These are phyloP conservation scores for Macrophya alboannulata DNA, from an alignment of 2,888 invertebrate genomes.

Conservation along the genomic window DNA sequence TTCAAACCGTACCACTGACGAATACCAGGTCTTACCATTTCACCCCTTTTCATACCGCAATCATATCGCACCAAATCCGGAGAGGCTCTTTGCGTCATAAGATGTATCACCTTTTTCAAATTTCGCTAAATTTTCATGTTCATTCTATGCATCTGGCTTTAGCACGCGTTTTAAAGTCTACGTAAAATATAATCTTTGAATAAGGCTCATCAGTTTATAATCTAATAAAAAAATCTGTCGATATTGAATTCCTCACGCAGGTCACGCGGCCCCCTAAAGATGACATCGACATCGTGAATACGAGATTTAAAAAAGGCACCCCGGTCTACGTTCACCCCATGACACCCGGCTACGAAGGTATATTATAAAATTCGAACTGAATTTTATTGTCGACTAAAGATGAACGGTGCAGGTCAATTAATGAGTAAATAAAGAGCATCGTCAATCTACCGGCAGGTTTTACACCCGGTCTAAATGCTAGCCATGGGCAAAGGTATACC, in stretches of 20 bases:
- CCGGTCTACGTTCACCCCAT: slow-evolving; percentile 88
- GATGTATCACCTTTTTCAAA: neutral
- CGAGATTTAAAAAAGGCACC: slow-evolving; percentile 85
- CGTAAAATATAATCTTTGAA: neutral
- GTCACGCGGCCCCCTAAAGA: slow-evolving; percentile 85
- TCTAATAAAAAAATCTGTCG: neutral
- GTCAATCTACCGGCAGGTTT: slow-evolving; percentile 81
- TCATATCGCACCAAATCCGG: neutral
- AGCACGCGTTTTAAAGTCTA: neutral
- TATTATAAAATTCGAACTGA: neutral
- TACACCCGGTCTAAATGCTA: slow-evolving; percentile 85
- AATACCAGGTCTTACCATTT: slow-evolving; percentile 82
- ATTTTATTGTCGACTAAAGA: neutral
- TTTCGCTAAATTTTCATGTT: neutral
- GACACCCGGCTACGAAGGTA: slow-evolving; percentile 89
- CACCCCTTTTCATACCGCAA: neutral
- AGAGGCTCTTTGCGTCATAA: neutral
- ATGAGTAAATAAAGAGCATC: neutral
- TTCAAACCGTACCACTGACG: slow-evolving; percentile 84
- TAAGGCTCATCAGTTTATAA: neutral
- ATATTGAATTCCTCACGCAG: slow-evolving; percentile 67
- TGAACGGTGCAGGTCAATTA: neutral
- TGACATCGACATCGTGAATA: slow-evolving; percentile 86
- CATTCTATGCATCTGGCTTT: neutral
- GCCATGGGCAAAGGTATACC: slow-evolving; percentile 87